Percentiles rank a stretch among this genome's conserved stretches.
These are phyloP conservation scores for Pomatostomus ruficeps DNA, from an alignment of 2,113 vertebrate species.

Conservation along the genomic window DNA sequence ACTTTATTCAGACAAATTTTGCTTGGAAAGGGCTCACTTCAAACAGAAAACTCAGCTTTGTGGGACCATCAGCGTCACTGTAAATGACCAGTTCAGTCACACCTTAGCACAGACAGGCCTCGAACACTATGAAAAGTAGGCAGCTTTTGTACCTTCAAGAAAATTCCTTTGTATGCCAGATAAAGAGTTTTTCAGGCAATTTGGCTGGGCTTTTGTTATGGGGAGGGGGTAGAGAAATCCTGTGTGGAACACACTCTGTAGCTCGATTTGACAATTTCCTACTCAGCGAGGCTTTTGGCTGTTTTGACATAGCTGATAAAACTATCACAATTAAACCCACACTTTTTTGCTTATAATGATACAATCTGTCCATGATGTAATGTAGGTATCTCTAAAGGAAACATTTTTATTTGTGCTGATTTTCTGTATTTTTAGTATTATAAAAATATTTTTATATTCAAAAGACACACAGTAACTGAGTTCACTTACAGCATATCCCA, in stretches of 20 bases:
- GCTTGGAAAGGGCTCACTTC: background rate
- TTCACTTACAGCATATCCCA: background rate
- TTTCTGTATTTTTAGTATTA: background rate
- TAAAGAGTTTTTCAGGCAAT: background rate
- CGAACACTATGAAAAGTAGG: rapidly evolving
- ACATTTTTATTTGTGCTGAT: background rate
- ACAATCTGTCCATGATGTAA: background rate
- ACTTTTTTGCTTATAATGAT: background rate
- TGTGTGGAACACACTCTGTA: background rate
- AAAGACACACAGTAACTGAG: background rate
- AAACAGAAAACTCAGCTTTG: background rate
- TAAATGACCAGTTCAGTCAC: background rate
- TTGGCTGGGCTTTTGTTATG: background rate
- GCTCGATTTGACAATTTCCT: background rate
- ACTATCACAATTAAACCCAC: background rate
- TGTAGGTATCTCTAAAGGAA: background rate
- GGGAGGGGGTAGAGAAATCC: background rate
- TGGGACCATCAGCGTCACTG: background rate
- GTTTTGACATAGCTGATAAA: background rate
- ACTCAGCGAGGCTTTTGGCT: background rate
- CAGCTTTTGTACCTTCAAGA: background rate
- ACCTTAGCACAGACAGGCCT: background rate
- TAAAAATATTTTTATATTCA: background rate
- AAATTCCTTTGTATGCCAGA: background rate
- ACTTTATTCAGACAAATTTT: background rate